These are phyloP conservation scores for Arrhopalites spinosus DNA, from an alignment of 2,888 invertebrate species.

Conservation along the genomic window DNA sequence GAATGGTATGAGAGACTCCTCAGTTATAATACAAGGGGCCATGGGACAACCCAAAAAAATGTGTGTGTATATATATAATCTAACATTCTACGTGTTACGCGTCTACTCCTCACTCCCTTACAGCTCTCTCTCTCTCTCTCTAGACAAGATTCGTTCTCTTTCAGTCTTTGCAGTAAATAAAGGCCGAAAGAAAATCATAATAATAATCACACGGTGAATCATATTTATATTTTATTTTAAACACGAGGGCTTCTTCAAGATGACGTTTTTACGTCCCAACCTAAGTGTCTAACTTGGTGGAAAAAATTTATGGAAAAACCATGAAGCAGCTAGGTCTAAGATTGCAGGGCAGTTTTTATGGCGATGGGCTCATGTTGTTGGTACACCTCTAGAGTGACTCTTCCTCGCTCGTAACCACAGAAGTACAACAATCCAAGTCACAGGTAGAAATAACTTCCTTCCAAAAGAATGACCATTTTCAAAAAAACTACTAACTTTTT, in stretches of 20 bases:
- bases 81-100: neutral
- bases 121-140: too few species aligned
- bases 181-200: constrained; percentile 40
- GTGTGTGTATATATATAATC: neutral
- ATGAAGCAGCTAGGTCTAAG: constrained; percentile 22
- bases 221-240: constrained; percentile 39
- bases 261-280: constrained; percentile 34
- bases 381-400: constrained; percentile 34
- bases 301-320: constrained; percentile 36
- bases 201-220: constrained; percentile 41
- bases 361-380: constrained; percentile 35
- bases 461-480: constrained; percentile 32
- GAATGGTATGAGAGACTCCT: constrained; percentile 10
- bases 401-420: constrained; percentile 33
- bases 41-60: neutral
- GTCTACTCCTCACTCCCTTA: neutral
- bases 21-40: neutral
- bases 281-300: constrained; percentile 26
- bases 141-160: neutral
- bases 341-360: constrained; percentile 43
- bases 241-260: constrained; percentile 34
- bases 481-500: constrained; percentile 29
- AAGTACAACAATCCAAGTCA: constrained; percentile 37
- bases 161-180: constrained; percentile 36
- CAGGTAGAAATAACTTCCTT: constrained; percentile 35